Conservation (phyloP, 2,797 vertebrate species). For the Neosilurus hyrtlii region DNA sequence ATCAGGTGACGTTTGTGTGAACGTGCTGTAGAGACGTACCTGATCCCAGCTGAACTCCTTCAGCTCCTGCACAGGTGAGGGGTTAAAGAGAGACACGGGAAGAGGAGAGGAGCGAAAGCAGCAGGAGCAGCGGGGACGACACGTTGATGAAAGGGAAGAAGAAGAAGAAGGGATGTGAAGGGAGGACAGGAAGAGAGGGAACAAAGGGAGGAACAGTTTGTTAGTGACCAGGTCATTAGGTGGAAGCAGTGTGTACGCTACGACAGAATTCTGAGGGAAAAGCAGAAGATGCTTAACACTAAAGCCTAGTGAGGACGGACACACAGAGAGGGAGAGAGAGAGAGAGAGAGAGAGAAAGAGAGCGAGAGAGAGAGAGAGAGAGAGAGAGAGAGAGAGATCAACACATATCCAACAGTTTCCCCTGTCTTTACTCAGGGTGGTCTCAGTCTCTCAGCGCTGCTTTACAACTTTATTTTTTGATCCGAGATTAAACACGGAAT, state of each 20-base stretch:
- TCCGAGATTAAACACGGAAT: not conserved
- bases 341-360: slow-evolving; percentile 51
- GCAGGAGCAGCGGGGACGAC: slow-evolving; percentile 54
- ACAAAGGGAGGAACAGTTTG: slow-evolving; percentile 76
- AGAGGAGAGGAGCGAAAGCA: slow-evolving; percentile 62
- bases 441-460: not conserved
- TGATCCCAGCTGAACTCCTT: slow-evolving; percentile 97
- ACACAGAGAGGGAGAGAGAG: slow-evolving; percentile 57
- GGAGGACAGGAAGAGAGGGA: slow-evolving; percentile 59
- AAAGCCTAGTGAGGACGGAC: slow-evolving; percentile 68
- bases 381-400: slow-evolving; percentile 56
- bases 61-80: slow-evolving; percentile 78
- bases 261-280: slow-evolving; percentile 72
- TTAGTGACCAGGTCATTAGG: slow-evolving; percentile 80
- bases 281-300: slow-evolving; percentile 71
- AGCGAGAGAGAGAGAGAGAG: slow-evolving; percentile 51
- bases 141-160: slow-evolving; percentile 42
- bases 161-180: slow-evolving; percentile 58
- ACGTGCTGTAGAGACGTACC: slow-evolving; percentile 65
- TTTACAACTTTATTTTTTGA: not conserved
- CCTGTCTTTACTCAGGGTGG: slow-evolving; percentile 21
- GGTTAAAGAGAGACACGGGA: slow-evolving; percentile 52
- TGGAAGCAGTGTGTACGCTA: slow-evolving; percentile 78
- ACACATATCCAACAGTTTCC: slow-evolving; percentile 35
- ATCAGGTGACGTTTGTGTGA: not conserved